Base-by-base conservation (phyloP, 2,113 vertebrate genomes). In the Isurus oxyrinchus region DNA sequence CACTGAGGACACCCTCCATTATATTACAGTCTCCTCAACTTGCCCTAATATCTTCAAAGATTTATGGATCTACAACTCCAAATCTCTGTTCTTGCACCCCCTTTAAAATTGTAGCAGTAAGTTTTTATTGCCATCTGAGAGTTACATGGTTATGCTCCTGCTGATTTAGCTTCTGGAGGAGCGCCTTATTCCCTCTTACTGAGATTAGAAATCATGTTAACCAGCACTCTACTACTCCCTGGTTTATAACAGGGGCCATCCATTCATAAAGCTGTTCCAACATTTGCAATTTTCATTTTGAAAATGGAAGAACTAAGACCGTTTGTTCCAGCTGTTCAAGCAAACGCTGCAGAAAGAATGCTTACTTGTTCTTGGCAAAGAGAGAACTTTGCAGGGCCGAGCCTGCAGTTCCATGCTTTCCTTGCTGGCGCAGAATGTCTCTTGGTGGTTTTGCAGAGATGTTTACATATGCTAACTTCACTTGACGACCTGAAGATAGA, bases 391-490 rank as follows among this genome's bases (percentile, higher is more conserved):
- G 98, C 91, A 96, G 94, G 95, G 96, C 90, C 44, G 97, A 88
- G 35, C 97, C 97, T 67, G 98, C 97, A 91, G 98, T 98, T 55
- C 98, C 97, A 55, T 98, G 97, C 88, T 98, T 97, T 97, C 98
- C 98, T 96, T 98, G 98, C 97, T 98, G 97, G 93, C 97, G 97
- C 79, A 98, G 97, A 96, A 98, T 96, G 49, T 97, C 97, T 97
- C 98, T 98, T 27, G 98, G 98, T 96, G 98, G 98, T 97, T 98
- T 99, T 97, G 98, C 98, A 97, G 97, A 97, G 84, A 97, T 97
- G 57, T 98, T 97, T 96, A 99, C 96, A 95, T 98, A 99, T 67
- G 98, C 98, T 98, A 99, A 97, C 98, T 99, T 99, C 97, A 98
- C 98, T 97, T 98, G 98, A 67, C 98, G 97, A 53, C 98, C 98